Conservation (phyloP, 2,113 vertebrate species). For the Osmerus mordax region DNA sequence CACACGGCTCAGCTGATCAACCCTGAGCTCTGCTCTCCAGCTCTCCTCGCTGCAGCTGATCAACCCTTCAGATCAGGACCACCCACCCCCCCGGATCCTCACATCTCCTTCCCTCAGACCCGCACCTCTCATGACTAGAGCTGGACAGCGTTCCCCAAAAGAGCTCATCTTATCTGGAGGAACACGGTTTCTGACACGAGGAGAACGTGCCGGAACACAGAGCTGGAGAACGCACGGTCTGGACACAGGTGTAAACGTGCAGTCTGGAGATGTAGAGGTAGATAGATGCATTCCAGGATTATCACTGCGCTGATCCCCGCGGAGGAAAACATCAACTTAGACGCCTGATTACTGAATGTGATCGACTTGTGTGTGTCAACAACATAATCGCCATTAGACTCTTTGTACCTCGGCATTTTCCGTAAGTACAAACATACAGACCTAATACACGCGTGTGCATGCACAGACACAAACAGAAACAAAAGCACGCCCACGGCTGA, state of each 20-base stretch:
- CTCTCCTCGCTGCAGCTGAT: too few relatives aligned
- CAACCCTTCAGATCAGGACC: too few relatives aligned
- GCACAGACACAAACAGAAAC: conserved; percentile 4
- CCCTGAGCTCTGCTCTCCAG: too few relatives aligned
- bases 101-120: background rate
- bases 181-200: background rate
- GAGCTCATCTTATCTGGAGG: background rate
- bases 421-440: too few relatives aligned
- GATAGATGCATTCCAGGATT: background rate
- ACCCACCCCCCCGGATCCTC: too few relatives aligned
- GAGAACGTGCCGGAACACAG: background rate
- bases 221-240: too few relatives aligned
- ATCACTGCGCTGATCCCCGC: background rate
- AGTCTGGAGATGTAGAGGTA: background rate
- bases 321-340: background rate
- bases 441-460: background rate
- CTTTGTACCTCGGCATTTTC: background rate
- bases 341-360: background rate
- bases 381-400: background rate
- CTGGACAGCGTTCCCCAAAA: background rate
- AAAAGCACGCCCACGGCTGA: background rate
- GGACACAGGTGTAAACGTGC: background rate
- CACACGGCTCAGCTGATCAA: too few relatives aligned
- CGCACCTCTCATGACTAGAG: background rate
- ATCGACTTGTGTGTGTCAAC: background rate